These are phyloP conservation scores for Sclerodermus sp. DNA, from an alignment of 2,888 invertebrate species.

Conservation along the genomic window DNA sequence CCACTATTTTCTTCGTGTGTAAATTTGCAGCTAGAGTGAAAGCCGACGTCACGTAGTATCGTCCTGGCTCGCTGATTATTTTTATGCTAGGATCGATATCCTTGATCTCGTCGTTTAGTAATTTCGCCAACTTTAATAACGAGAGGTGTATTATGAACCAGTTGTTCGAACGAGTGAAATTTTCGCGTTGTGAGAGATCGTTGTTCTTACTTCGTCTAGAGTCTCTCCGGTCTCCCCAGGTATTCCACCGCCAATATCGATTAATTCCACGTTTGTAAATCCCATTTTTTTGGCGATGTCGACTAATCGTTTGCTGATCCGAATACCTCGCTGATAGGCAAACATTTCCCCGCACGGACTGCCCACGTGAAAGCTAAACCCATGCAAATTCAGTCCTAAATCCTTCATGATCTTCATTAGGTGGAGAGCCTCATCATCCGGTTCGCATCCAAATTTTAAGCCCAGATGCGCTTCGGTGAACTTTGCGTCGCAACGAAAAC, in stretches of 20 bases:
- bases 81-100: conserved; percentile 46
- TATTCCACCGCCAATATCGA: conserved; percentile 67
- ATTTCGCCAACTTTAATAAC: conserved; percentile 45
- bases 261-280: conserved; percentile 59
- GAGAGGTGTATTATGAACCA: not conserved
- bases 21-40: conserved; percentile 63
- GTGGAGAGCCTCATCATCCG: conserved; percentile 34
- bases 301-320: conserved; percentile 59
- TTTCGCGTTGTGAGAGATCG: too few species aligned
- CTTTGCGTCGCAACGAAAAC: conserved; percentile 42
- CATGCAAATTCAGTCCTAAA: conserved; percentile 42
- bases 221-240: conserved; percentile 57
- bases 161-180: too few species aligned
- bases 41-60: conserved; percentile 65
- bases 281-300: conserved; percentile 59
- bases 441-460: conserved; percentile 49
- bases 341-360: conserved; percentile 52
- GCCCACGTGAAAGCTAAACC: conserved; percentile 52
- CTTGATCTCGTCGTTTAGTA: conserved; percentile 61
- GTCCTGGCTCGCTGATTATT: conserved; percentile 67
- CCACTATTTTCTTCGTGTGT: conserved; percentile 60
- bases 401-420: conserved; percentile 38
- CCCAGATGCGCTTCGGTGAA: conserved; percentile 28
- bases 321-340: conserved; percentile 62
- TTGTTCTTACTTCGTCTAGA: conserved; percentile 54